Evolutionary conservation across 2,797 vertebrate species (phyloP).

Genomic region (Trachurus trachurus): DNA sequence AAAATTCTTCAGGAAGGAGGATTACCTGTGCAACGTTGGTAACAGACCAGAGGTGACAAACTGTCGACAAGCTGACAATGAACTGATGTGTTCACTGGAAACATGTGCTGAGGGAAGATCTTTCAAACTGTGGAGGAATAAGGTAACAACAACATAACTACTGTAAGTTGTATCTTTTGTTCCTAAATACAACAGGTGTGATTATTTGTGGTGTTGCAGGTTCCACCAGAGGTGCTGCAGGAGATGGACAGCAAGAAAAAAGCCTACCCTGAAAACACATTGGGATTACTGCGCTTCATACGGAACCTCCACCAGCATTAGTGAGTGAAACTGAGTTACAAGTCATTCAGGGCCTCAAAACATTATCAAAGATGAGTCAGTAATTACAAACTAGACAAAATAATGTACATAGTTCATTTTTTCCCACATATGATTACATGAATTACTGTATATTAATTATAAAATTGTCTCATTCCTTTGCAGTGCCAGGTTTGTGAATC

Average conservation of each 20-base stretch:
- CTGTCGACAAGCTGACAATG: slow-evolving; percentile 28
- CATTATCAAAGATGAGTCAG: too few species aligned
- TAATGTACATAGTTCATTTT: too few species aligned
- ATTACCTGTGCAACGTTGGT: slow-evolving; percentile 64
- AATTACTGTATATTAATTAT: background rate
- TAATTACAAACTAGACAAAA: too few species aligned
- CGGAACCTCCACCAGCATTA: slow-evolving; percentile 69
- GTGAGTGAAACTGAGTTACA: slow-evolving; percentile 53
- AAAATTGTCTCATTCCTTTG: slow-evolving; percentile 6
- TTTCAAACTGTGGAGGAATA: slow-evolving; percentile 69
- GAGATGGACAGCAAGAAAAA: slow-evolving; percentile 62
- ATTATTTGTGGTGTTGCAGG: slow-evolving; percentile 44
- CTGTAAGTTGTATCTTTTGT: background rate
- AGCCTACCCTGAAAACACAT: slow-evolving; percentile 48
- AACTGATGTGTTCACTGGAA: slow-evolving; percentile 49
- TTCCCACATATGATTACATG: too few species aligned
- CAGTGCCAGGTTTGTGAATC: slow-evolving; percentile 47
- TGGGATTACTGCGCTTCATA: slow-evolving; percentile 76
- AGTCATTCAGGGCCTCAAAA: too few species aligned
- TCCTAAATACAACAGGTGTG: background rate
- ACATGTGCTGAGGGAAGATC: slow-evolving; percentile 22
- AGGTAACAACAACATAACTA: slow-evolving; percentile 41
- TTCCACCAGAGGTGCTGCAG: slow-evolving; percentile 56
- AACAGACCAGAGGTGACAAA: slow-evolving; percentile 53
- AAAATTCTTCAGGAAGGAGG: slow-evolving; percentile 61